Base-by-base conservation (phyloP, 2,113 vertebrate genomes). In the Engystomops pustulosus region DNA sequence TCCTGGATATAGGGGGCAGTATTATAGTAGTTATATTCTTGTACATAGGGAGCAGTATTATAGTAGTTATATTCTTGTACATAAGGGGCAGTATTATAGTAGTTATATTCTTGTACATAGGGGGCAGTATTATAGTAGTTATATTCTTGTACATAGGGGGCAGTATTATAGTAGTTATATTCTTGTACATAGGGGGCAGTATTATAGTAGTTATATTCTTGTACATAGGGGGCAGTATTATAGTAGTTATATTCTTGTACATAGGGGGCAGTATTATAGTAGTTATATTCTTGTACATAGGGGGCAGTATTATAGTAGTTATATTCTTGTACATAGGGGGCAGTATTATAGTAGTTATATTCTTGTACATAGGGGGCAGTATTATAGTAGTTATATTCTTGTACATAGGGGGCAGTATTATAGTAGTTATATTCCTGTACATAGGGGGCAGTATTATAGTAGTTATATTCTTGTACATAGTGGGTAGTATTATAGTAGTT, bases 271-370 rank as follows among this genome's bases (percentile, higher is more conserved):
- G 49, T 53, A 53, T 53, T 53, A 53, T 53, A n/a, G 49, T n/a
- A n/a, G 49, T 53, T 53, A 53, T 53, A 53, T 53, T 53, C 18
- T 53, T 53, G 49, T 53, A 53, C 4, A 53, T 53, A 53, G 49
- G 49, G n/a, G 7, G 49, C 49, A 53, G 49, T 53, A 53, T 53
- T 53, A 53, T 53, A 53, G 49, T 53, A 53, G 49, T 53, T 58
- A 58, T 53, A 53, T n/a, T n/a, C 49, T n/a, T 53, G 49, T 53
- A 53, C 14, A 49, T 49, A 49, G 47, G 47, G 4, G 12, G 30
- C 30, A 67, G 62, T 67, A 67, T 67, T 67, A 67, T 67, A 67
- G 62, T 67, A 67, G 62, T 67, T 34, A 34, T 67, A 67, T 67
- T 67, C 62, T 67, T 34, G 62, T 67, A 34, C 14, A 67, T 67